Conservation (phyloP, 1,140 invertebrate species). For the Microplitis demolitor region DNA sequence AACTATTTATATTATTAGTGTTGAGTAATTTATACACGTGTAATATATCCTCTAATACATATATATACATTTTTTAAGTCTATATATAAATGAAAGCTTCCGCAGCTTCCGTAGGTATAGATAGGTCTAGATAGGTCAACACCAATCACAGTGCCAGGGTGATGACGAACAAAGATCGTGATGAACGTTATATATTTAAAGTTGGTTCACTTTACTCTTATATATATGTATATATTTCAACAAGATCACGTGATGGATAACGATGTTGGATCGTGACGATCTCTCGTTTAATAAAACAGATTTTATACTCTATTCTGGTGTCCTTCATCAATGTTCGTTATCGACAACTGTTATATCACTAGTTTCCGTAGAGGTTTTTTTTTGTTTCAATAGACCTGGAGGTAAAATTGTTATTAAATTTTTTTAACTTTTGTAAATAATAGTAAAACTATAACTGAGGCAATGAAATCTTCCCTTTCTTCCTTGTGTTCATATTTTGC, state of each 20-base stretch:
- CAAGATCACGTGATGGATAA: slow-evolving; percentile 17
- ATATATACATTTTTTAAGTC: background rate
- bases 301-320: slow-evolving; percentile 36
- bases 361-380: too few species aligned
- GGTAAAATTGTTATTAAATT: too few species aligned
- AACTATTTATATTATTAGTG: background rate
- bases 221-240: background rate
- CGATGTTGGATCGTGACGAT: slow-evolving; percentile 33
- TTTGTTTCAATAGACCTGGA: too few species aligned
- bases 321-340: background rate
- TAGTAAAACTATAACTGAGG: too few species aligned
- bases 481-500: too few species aligned
- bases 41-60: background rate
- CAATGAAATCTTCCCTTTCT: too few species aligned
- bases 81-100: background rate
- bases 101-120: background rate
- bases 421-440: too few species aligned
- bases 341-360: background rate
- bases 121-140: too few species aligned
- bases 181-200: too few species aligned
- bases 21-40: background rate
- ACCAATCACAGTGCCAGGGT: background rate
- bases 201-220: background rate
- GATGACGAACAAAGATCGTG: too few species aligned
- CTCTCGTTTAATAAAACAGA: slow-evolving; percentile 32